Evolutionary conservation across 35 echinoderm and acorn worm species (phyloP).

Genomic region (Strongylocentrotus purpuratus): DNA sequence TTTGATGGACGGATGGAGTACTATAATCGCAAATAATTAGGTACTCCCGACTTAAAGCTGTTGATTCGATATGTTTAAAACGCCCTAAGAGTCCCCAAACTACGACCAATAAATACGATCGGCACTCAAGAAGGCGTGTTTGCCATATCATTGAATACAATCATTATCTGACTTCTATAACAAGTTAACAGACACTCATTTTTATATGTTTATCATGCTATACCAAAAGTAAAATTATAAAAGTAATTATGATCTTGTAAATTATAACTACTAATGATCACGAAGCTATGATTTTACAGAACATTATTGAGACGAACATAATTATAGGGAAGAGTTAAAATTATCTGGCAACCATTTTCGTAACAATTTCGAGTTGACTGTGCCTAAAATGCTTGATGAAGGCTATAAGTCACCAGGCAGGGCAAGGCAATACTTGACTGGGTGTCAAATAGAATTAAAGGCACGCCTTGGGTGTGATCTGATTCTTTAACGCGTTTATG

Average conservation of each 20-base stretch:
- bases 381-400: neutral
- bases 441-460: constrained; percentile 12
- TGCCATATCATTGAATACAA: neutral
- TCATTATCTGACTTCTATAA: too few species aligned
- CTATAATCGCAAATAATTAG: neutral
- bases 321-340: neutral
- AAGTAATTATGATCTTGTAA: neutral
- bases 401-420: neutral
- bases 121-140: neutral
- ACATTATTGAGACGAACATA: neutral
- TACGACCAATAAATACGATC: too few species aligned
- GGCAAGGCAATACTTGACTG: neutral
- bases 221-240: neutral
- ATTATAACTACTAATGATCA: neutral
- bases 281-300: neutral
- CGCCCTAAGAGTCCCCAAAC: too few species aligned
- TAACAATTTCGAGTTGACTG: neutral
- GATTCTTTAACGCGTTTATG: neutral
- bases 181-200: too few species aligned
- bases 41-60: neutral
- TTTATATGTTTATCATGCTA: too few species aligned
- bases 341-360: neutral
- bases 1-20: neutral
- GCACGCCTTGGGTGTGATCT: constrained; percentile 5
- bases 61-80: too few species aligned